Evolutionary conservation across 2,797 vertebrate species (phyloP).

Genomic region (Chelon labrosus): DNA sequence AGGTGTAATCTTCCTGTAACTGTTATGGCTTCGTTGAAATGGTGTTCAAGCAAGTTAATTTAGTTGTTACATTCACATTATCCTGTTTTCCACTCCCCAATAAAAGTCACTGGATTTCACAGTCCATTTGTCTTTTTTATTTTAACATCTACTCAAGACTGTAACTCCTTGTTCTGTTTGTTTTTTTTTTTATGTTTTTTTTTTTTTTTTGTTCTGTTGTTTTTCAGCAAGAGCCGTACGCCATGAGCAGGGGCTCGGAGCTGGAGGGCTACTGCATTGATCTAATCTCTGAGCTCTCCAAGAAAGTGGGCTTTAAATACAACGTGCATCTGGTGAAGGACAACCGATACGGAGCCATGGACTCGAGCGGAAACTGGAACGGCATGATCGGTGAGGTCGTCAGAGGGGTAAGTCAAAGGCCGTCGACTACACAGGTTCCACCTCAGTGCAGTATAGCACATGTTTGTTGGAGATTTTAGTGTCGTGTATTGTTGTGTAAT

Average conservation of each 20-base stretch:
- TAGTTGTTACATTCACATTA: too few species aligned
- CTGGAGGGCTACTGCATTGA: conserved; percentile 92
- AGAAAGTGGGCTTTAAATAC: conserved; percentile 86
- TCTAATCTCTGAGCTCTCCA: conserved; percentile 83
- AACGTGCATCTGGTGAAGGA: conserved; percentile 88
- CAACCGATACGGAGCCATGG: conserved; percentile 78
- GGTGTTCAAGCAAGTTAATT: too few species aligned
- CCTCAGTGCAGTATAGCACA: not conserved
- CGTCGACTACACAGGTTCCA: not conserved
- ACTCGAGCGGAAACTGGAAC: conserved; percentile 83
- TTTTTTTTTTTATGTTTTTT: too few species aligned
- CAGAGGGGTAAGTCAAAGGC: conserved; percentile 80
- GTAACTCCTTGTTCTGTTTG: too few species aligned
- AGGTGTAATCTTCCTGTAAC: too few species aligned
- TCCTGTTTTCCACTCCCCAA: too few species aligned
- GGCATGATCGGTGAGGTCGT: conserved; percentile 92
- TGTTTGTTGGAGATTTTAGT: not conserved
- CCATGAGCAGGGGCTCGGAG: conserved; percentile 80
- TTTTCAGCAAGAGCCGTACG: conserved; percentile 87
- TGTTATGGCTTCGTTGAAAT: too few species aligned
- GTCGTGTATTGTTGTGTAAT: too few species aligned
- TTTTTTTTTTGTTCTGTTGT: not conserved
- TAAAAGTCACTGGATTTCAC: too few species aligned
- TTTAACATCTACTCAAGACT: too few species aligned
- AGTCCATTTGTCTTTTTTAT: too few species aligned